Conservation (phyloP, 1,140 invertebrate species). For the Eubasilissa regina region DNA sequence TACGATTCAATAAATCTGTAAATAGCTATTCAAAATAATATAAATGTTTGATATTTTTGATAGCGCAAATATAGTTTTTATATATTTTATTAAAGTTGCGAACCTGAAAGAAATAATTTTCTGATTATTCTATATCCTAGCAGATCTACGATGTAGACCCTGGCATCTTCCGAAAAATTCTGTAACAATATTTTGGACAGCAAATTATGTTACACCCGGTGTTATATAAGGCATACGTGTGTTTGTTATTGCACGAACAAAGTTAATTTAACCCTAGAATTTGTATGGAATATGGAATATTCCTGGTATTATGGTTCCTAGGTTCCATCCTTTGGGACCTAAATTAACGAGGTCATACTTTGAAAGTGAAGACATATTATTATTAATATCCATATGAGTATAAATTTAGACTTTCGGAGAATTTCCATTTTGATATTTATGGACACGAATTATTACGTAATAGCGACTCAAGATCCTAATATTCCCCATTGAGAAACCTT, state of each 20-base stretch:
- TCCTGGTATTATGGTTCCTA: not conserved
- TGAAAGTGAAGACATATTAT: constrained; percentile 20
- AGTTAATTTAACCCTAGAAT: constrained; percentile 3
- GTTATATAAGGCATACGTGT: not conserved
- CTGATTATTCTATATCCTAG: too few species aligned
- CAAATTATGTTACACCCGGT: too few species aligned
- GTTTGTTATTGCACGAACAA: not conserved
- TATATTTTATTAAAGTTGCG: too few species aligned
- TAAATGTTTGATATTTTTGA: too few species aligned
- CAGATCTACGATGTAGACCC: too few species aligned
- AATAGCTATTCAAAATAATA: too few species aligned
- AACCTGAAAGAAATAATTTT: too few species aligned
- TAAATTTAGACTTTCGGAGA: constrained; percentile 1
- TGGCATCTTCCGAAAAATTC: too few species aligned
- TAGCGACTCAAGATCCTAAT: not conserved
- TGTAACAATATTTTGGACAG: too few species aligned
- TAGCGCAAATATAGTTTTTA: too few species aligned
- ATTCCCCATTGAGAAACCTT: not conserved
- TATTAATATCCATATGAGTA: constrained; percentile 21
- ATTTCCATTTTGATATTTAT: constrained; percentile 5
- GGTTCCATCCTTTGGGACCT: not conserved
- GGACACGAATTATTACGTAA: constrained; percentile 7
- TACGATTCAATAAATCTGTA: too few species aligned
- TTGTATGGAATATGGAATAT: constrained; percentile 13
- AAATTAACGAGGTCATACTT: constrained; percentile 28